Percentiles rank a stretch among this genome's conserved stretches.
Evolutionary conservation across 2,888 invertebrate genomes (phyloP).

Genomic region (Lomographa bimaculata): DNA sequence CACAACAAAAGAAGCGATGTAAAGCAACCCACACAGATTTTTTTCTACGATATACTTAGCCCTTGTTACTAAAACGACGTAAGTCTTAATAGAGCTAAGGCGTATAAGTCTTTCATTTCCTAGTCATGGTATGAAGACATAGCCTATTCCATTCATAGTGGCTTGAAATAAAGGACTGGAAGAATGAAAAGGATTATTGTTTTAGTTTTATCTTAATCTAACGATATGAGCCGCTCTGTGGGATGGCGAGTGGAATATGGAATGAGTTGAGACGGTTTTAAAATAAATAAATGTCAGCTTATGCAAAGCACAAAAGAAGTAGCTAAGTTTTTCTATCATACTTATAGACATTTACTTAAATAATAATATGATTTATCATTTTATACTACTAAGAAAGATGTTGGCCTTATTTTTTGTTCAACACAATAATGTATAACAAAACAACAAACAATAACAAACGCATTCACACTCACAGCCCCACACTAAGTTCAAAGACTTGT

Average conservation of each 20-base stretch:
- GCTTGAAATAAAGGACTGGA: constrained; percentile 71
- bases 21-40: constrained; percentile 61
- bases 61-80: constrained; percentile 2
- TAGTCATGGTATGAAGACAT: constrained; percentile 62
- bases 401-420: no score
- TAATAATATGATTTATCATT: no score
- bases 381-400: no score
- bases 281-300: no score
- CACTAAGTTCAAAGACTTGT: no score
- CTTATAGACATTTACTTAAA: no score
- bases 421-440: no score
- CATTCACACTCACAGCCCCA: no score
- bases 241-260: constrained; percentile 41
- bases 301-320: no score
- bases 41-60: constrained; percentile 16
- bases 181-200: constrained; percentile 82
- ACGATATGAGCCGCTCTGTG: constrained; percentile 67
- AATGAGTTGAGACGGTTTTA: constrained; percentile 37
- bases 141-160: constrained; percentile 60
- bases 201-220: constrained; percentile 82
- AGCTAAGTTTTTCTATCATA: neutral
- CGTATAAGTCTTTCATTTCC: constrained; percentile 41
- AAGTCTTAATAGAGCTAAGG: constrained; percentile 4
- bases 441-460: no score
- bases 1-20: constrained; percentile 51